Conservation (phyloP, 2,113 vertebrate genomes). For the Puffinus mauretanicus region DNA sequence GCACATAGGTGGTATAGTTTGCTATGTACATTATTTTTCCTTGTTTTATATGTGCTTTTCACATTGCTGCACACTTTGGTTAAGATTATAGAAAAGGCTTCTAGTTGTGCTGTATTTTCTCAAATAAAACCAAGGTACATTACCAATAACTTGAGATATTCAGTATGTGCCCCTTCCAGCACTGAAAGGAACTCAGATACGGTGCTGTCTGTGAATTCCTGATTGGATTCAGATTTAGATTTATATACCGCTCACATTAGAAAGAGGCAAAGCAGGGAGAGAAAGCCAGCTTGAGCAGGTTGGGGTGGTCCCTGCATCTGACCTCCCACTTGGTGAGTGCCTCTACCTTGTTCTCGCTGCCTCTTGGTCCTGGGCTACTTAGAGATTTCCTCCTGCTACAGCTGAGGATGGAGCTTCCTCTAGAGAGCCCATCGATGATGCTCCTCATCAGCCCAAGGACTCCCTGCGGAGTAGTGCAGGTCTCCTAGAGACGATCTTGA, state of each 20-base stretch:
- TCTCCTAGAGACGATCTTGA: not conserved
- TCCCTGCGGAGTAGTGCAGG: not conserved
- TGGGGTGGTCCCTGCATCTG: accelerated
- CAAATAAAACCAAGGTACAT: slow-evolving; percentile 66
- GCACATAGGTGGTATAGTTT: slow-evolving; percentile 83
- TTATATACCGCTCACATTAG: not conserved
- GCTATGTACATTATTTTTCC: slow-evolving; percentile 82
- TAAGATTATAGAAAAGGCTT: slow-evolving; percentile 67
- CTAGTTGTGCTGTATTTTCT: slow-evolving; percentile 65
- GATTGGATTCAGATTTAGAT: not conserved
- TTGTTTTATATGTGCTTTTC: slow-evolving; percentile 86
- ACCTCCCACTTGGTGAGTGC: not conserved
- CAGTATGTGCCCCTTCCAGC: not conserved
- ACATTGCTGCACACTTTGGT: slow-evolving; percentile 78
- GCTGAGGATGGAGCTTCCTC: slow-evolving; percentile 49
- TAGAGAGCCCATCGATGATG: slow-evolving; percentile 20
- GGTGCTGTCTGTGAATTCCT: slow-evolving; percentile 19
- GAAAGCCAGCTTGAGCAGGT: not conserved
- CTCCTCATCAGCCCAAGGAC: not conserved
- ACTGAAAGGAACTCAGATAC: not conserved
- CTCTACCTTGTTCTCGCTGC: not conserved
- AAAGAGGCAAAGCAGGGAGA: not conserved
- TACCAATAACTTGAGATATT: not conserved
- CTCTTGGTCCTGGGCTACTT: not conserved
- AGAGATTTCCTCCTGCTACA: not conserved